phyloP scores from a whole-genome alignment of 2,888 invertebrate genomes.

The Helleia helle region DNA sequence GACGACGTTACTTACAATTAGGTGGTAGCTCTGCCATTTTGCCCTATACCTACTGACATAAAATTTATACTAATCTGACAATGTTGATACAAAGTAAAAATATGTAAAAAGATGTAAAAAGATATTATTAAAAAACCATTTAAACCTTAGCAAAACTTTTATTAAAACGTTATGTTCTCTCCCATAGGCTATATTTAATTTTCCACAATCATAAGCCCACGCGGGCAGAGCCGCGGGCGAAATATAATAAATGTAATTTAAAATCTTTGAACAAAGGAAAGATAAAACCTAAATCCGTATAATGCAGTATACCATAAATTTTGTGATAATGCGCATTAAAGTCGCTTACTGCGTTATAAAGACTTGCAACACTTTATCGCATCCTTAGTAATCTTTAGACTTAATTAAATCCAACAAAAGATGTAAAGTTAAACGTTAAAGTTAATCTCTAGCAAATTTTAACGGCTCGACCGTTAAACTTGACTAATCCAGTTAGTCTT shows the following conservation, averaged over 20 bases:
- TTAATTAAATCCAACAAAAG: constrained; percentile 9
- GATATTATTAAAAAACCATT: too few species aligned
- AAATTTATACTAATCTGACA: too few species aligned
- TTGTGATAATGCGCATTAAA: constrained; percentile 8
- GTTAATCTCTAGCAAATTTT: not conserved
- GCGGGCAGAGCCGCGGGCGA: not conserved
- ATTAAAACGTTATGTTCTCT: too few species aligned
- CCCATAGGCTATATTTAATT: too few species aligned
- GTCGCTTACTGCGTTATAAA: constrained; percentile 9
- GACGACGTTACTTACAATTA: too few species aligned
- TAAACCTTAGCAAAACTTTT: too few species aligned
- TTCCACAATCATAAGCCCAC: too few species aligned
- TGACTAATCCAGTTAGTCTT: too few species aligned
- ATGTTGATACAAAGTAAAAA: too few species aligned
- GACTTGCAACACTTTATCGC: constrained; percentile 5
- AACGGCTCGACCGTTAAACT: not conserved
- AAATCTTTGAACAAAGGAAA: constrained; percentile 2
- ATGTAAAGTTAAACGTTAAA: not conserved
- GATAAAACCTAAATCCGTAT: constrained; percentile 16
- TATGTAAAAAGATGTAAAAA: too few species aligned
- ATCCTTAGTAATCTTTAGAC: constrained; percentile 7
- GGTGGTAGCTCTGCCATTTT: too few species aligned
- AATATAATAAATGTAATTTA: not conserved
- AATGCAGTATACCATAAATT: constrained; percentile 24
- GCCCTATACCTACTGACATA: too few species aligned